Percentiles rank a stretch among this genome's conserved stretches.
Evolutionary conservation across 1,140 invertebrate species (phyloP).

Genomic region (Pteromalus puparum): DNA sequence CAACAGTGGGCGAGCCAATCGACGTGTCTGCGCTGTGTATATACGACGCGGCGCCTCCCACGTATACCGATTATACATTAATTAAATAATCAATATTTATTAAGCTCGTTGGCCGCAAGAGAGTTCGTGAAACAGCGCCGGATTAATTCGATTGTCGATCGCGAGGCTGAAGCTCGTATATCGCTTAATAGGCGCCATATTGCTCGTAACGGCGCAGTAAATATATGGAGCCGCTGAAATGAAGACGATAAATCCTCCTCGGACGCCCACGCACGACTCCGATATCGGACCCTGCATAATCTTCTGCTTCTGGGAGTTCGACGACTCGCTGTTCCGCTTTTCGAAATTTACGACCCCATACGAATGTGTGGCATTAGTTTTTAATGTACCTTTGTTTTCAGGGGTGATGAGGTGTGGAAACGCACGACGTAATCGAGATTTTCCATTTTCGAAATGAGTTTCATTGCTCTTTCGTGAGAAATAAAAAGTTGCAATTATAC

Average conservation of each 20-base stretch:
- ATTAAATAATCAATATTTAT: constrained; percentile 75
- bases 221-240: constrained; percentile 72
- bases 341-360: constrained; percentile 27
- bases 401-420: no score
- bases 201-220: constrained; percentile 73
- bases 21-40: background rate
- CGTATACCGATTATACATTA: constrained; percentile 70
- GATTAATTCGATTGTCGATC: constrained; percentile 69
- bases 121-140: constrained; percentile 36
- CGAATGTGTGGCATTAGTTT: background rate
- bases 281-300: background rate
- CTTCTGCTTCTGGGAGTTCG: background rate
- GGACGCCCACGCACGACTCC: constrained; percentile 67
- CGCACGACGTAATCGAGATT: no score
- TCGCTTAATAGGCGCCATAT: constrained; percentile 72
- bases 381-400: background rate
- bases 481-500: no score
- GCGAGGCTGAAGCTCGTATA: constrained; percentile 60
- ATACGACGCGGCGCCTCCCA: constrained; percentile 51
- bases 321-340: background rate
- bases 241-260: constrained; percentile 73
- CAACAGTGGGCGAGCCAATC: constrained; percentile 17
- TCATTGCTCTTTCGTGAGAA: no score
- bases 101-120: constrained; percentile 61
- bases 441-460: no score